Evolutionary conservation across 2,113 vertebrate genomes (phyloP).

Genomic region (Thoracochromis brauschi): DNA sequence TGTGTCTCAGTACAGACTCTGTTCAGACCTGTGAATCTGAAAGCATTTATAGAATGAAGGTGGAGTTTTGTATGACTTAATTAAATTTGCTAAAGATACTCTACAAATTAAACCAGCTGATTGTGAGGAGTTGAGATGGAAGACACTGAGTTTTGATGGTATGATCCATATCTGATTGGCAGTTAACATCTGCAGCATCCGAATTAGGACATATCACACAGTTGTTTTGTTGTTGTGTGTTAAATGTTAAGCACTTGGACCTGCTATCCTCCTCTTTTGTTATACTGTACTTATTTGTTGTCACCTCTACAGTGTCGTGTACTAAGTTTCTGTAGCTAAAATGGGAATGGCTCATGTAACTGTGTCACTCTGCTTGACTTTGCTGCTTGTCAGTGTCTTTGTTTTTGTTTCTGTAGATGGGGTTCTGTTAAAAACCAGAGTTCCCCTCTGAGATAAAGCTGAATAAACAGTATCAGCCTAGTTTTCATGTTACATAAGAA

Average conservation of each 20-base stretch:
- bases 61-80: not conserved
- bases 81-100: not conserved
- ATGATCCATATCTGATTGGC: not conserved
- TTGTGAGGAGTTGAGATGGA: not conserved
- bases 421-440: rapidly evolving
- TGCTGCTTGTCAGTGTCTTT: not conserved
- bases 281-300: not conserved
- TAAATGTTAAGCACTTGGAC: not conserved
- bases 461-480: not conserved
- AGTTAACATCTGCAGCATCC: not conserved
- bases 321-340: not conserved
- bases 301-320: not conserved
- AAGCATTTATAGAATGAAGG: not conserved
- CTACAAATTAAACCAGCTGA: not conserved
- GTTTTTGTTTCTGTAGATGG: not conserved
- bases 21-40: not conserved
- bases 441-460: not conserved
- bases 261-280: rapidly evolving
- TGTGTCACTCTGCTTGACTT: not conserved
- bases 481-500: rapidly evolving
- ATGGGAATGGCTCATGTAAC: not conserved
- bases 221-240: not conserved
- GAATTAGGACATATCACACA: not conserved
- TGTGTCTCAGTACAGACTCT: not conserved
- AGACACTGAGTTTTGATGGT: rapidly evolving